phyloP scores from a whole-genome alignment of 2,888 invertebrate genomes.

The Norana najaformis region DNA sequence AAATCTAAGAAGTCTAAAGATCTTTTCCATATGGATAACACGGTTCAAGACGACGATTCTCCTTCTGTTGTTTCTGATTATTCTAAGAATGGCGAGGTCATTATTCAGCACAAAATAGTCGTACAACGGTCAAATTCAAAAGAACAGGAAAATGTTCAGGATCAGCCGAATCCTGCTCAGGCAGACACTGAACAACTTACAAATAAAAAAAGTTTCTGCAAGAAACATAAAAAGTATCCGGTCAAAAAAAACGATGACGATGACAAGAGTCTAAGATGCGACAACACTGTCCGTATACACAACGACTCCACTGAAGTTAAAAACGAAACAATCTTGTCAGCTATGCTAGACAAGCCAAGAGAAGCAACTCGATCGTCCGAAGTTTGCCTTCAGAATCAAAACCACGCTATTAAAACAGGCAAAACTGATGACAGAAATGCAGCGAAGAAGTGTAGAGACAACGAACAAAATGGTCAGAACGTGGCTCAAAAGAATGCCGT shows the following conservation, averaged over 20 bases:
- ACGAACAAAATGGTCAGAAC: neutral
- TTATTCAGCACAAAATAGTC: neutral
- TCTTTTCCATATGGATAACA: neutral
- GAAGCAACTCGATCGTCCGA: neutral
- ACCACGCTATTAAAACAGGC: neutral
- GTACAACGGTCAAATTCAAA: neutral
- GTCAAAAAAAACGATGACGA: neutral
- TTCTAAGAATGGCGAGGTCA: neutral
- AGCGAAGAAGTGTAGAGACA: neutral
- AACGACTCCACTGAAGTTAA: neutral
- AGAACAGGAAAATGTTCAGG: neutral
- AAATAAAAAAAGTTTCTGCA: neutral
- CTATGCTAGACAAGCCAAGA: neutral
- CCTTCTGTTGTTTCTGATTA: conserved; percentile 13
- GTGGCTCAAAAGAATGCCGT: neutral
- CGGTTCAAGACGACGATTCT: conserved; percentile 1
- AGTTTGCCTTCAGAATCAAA: neutral
- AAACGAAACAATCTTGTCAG: too few relatives aligned
- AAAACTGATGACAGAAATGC: neutral
- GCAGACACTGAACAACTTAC: neutral
- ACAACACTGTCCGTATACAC: neutral
- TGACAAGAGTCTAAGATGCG: neutral
- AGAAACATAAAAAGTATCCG: neutral
- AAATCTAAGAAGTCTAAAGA: neutral
- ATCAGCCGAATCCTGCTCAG: neutral